Evolutionary conservation across 2,113 vertebrate genomes (phyloP).

Genomic region (Phasianus colchicus): DNA sequence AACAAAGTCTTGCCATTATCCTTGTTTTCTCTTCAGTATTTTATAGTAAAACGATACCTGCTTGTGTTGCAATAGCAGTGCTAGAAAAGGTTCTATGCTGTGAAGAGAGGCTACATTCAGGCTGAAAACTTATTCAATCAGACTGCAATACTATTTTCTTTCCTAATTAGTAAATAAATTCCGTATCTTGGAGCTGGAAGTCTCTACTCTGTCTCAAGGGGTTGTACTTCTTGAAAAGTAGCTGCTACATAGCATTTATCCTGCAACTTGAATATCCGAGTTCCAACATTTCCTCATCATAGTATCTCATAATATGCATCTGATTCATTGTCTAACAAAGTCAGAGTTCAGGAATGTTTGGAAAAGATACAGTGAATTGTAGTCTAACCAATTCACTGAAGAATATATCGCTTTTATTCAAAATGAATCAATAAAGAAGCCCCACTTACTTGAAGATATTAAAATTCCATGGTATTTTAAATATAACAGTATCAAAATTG

Average conservation of each 20-base stretch:
- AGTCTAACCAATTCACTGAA: background rate
- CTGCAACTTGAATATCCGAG: background rate
- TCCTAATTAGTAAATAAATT: background rate
- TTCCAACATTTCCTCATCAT: background rate
- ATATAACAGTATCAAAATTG: background rate
- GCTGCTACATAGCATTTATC: background rate
- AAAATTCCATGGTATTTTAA: background rate
- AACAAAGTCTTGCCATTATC: background rate
- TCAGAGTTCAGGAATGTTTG: background rate
- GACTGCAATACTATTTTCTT: background rate
- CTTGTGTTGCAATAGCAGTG: background rate
- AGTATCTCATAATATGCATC: background rate
- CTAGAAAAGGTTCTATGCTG: background rate
- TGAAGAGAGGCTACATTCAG: background rate
- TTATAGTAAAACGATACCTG: background rate
- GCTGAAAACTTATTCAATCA: background rate
- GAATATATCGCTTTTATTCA: background rate
- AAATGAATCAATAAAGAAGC: background rate
- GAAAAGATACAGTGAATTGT: background rate
- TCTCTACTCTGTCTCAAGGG: background rate
- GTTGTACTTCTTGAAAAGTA: background rate
- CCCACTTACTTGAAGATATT: background rate
- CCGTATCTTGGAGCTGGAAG: background rate
- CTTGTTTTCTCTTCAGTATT: background rate
- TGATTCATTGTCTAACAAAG: background rate